Conservation (phyloP, 2,113 vertebrate genomes). For the human (Homo sapiens) region GRCh38 chr4:19464001-19464500, state of each 20-base stretch:
- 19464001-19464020: background rate
- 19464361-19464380: constrained; percentile 42
- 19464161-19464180: background rate
- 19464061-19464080: background rate
- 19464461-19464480: constrained; percentile 46
- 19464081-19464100: background rate
- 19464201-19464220: background rate
- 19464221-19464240: background rate
- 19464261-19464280: background rate
- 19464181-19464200: background rate
- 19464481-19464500: constrained; percentile 65
- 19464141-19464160: background rate
- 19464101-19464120: background rate
- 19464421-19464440: constrained; percentile 68
- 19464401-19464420: constrained; percentile 39
- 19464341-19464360: constrained; percentile 27
- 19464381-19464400: constrained; percentile 66
- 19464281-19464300: background rate
- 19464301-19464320: background rate
- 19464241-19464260: background rate
- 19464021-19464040: background rate
- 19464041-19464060: background rate
- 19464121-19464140: background rate
- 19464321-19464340: background rate
- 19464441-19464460: constrained; percentile 65